Percentiles rank a stretch among this genome's conserved stretches.
Evolutionary conservation across 2,888 invertebrate genomes (phyloP).

Genomic region (Omphaloscelis lunosa): DNA sequence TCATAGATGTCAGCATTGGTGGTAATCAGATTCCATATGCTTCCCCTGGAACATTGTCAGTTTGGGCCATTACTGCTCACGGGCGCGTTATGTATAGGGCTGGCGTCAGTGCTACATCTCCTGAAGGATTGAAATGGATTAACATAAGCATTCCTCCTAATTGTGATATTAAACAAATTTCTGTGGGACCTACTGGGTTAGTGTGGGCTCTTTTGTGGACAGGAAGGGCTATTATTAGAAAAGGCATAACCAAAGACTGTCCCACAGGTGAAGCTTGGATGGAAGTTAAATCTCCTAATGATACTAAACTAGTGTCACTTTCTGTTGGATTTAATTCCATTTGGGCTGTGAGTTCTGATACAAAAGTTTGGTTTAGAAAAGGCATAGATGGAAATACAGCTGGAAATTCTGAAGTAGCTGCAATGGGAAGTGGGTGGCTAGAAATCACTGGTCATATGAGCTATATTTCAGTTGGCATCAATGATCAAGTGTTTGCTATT

Average conservation of each 20-base stretch:
- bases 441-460: conserved; percentile 97
- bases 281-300: conserved; percentile 93
- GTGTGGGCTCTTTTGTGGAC: conserved; percentile 97
- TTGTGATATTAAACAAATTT: conserved; percentile 95
- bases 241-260: conserved; percentile 95
- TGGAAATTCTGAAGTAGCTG: conserved; percentile 94
- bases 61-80: conserved; percentile 98
- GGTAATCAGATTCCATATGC: conserved; percentile 96
- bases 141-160: conserved; percentile 94
- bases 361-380: conserved; percentile 97
- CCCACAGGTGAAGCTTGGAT: conserved; percentile 94
- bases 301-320: conserved; percentile 93
- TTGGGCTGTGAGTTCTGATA: conserved; percentile 96
- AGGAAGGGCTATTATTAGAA: conserved; percentile 95
- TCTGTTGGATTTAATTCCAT: conserved; percentile 95
- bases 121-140: conserved; percentile 97
- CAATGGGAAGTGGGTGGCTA: conserved; percentile 96
- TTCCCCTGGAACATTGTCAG: conserved; percentile 93
- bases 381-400: conserved; percentile 93
- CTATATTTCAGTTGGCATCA: conserved; percentile 95
- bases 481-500: conserved; percentile 97
- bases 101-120: conserved; percentile 94
- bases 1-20: conserved; percentile 97
- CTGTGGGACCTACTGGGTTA: conserved; percentile 96
- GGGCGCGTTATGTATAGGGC: conserved; percentile 97